phyloP scores from a whole-genome alignment of 2,113 vertebrate genomes.

The Recurvirostra avosetta region DNA sequence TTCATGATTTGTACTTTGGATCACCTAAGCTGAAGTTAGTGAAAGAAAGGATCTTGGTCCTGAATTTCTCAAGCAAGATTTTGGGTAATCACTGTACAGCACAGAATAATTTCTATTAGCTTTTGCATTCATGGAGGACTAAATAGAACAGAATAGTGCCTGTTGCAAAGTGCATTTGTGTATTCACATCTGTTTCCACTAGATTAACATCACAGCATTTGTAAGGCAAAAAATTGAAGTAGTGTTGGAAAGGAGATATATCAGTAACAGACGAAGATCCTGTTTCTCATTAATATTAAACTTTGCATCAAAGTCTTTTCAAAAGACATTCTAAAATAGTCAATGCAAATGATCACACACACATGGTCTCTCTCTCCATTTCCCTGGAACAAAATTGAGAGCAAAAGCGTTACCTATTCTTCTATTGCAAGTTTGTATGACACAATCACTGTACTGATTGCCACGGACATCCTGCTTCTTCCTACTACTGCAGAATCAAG shows the following conservation, averaged over 20 bases:
- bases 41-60: not conserved
- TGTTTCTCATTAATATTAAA: not conserved
- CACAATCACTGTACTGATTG: not conserved
- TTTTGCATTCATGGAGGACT: not conserved
- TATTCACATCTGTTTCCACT: not conserved
- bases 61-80: not conserved
- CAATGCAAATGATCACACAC: not conserved
- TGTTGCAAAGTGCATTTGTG: not conserved
- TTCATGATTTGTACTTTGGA: not conserved
- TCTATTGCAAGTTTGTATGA: not conserved
- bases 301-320: not conserved
- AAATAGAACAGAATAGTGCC: not conserved
- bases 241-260: not conserved
- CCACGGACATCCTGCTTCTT: not conserved
- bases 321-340: not conserved
- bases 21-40: not conserved
- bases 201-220: not conserved
- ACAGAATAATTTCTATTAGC: not conserved
- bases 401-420: not conserved
- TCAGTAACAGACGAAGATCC: not conserved
- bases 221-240: not conserved
- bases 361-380: not conserved
- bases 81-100: not conserved
- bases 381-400: not conserved
- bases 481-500: not conserved